Evolutionary conservation across 2,888 invertebrate species (phyloP), one percentile per base, ranked within the genome.

Genomic region (Parnassius glacialis): DNA sequence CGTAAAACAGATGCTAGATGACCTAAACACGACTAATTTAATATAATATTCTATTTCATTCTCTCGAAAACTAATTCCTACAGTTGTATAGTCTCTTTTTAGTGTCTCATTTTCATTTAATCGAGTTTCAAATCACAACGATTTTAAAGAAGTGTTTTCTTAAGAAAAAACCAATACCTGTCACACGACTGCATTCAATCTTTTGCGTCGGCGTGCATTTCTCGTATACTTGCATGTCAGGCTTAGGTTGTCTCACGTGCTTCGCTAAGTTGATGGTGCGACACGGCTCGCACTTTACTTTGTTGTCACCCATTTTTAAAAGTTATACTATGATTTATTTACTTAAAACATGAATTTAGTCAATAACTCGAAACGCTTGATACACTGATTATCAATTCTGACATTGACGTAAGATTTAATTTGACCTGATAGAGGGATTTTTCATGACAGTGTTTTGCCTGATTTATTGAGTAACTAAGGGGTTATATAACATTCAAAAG

Each of bases 211-310:
- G 83, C 45, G 71, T 76, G 65, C 89, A 88, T 73, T 88, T 90
- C 10, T 89, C 87, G 62, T 86, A 84, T 45, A 87, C 74, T 64
- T 87, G 84, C 89, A 90, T 89, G 63, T 89, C 79, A 2, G 88
- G 87, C 52, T 89, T 89, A 0, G 81, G 74, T 1, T 79, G 77
- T 7, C 79, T 77, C 2, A 75, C 68, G 16, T 81, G 76, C 52
- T 84, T 85, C 0, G 90, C 90, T 64, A 91, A 67, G 68, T 91
- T 91, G 56, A 91, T 91, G 10, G 90, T 91, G 3, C 89, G 84
- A 63, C 89, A 90, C 0, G 83, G 78, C 52, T 88, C 87, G 74
- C 90, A 90, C 42, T 74, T 71, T 64, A 70, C 47, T 56, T 57
- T 56, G 9, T 63, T 60, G 57, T 60, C 59, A 48, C 57, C 45